Evolutionary conservation across 2,797 vertebrate species (phyloP).

Genomic region (Rhabdophis nuchalis): DNA sequence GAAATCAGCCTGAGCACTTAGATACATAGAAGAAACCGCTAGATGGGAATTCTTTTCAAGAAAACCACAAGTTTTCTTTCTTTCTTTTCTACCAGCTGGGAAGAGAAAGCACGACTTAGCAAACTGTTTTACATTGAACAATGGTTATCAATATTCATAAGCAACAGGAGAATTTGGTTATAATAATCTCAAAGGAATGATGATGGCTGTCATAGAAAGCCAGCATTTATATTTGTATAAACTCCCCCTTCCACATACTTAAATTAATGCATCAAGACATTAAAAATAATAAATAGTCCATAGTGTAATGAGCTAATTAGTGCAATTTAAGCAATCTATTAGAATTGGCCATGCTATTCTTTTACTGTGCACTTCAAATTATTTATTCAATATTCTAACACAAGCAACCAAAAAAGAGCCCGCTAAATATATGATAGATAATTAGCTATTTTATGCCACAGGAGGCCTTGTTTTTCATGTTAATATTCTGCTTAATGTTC

Average conservation of each 20-base stretch:
- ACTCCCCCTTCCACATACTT: constrained; percentile 1
- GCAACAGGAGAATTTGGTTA: background rate
- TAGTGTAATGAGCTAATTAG: background rate
- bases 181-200: background rate
- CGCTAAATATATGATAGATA: background rate
- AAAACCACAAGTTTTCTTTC: background rate
- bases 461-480: background rate
- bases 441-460: background rate
- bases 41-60: rapidly evolving
- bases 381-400: constrained; percentile 14
- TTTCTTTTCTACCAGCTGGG: background rate
- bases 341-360: background rate
- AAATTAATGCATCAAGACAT: background rate
- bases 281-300: background rate
- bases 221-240: background rate
- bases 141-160: background rate
- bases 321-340: background rate
- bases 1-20: background rate
- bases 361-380: constrained; percentile 2
- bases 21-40: background rate
- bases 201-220: background rate
- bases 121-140: background rate
- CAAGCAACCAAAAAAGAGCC: constrained; percentile 24
- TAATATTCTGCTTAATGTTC: background rate
- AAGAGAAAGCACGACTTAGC: background rate